Evolutionary conservation across 2,113 vertebrate genomes (phyloP).

Genomic region (Saguinus imperator): DNA sequence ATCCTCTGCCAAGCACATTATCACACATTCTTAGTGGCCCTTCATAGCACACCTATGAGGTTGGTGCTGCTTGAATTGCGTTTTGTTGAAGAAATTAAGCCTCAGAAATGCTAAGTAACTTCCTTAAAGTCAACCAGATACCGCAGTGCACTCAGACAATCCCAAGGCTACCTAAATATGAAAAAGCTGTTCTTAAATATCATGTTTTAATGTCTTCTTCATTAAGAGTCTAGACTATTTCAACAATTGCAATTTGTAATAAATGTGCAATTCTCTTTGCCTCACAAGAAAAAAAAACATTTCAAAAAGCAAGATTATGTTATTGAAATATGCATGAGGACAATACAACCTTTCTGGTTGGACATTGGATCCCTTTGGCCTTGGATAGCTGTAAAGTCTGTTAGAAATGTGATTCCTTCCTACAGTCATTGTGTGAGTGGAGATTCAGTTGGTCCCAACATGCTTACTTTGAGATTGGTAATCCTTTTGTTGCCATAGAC

Average conservation of each 20-base stretch:
- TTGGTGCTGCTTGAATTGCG: background rate
- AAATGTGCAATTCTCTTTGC: slow-evolving; percentile 7
- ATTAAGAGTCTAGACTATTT: background rate
- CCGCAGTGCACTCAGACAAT: background rate
- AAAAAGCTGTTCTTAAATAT: background rate
- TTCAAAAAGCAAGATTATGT: slow-evolving; percentile 32
- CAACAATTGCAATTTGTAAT: background rate
- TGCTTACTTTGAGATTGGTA: slow-evolving; percentile 62
- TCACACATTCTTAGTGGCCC: background rate
- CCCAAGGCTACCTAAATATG: background rate
- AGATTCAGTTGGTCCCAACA: slow-evolving; percentile 49
- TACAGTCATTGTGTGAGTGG: slow-evolving; percentile 35
- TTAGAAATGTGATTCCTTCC: background rate
- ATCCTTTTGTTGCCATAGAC: slow-evolving; percentile 72
- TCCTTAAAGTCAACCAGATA: slow-evolving; percentile 22
- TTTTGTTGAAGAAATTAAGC: slow-evolving; percentile 36
- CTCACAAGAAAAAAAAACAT: background rate
- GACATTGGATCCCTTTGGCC: background rate
- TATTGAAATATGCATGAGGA: background rate
- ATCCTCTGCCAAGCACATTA: background rate
- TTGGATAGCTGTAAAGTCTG: slow-evolving; percentile 30
- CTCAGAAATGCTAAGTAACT: slow-evolving; percentile 40
- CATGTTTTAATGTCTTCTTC: slow-evolving; percentile 33
- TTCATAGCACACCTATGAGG: slow-evolving; percentile 1
- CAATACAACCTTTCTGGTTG: background rate